These are phyloP conservation scores for Cyrtonyx montezumae DNA, from an alignment of 2,113 vertebrate species.

Conservation along the genomic window DNA sequence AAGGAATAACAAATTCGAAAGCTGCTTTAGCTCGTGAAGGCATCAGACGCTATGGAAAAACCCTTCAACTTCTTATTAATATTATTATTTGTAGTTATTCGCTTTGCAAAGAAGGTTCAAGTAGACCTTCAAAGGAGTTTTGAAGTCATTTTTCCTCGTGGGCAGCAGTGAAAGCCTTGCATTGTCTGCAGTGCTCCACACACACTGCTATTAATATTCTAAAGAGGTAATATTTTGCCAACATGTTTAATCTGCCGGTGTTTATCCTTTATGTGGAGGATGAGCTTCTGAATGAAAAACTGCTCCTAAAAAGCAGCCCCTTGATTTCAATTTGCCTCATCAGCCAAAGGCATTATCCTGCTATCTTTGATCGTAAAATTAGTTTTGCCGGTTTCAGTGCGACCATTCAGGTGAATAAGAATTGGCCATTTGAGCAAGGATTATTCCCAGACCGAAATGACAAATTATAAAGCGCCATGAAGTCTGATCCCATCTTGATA, in stretches of 20 bases:
- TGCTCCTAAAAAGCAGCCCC: slow-evolving; percentile 10
- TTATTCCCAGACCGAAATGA: slow-evolving; percentile 19
- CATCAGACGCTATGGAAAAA: slow-evolving; percentile 71
- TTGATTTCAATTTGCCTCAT: slow-evolving; percentile 41
- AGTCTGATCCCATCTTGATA: neutral
- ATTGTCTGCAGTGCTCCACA: slow-evolving; percentile 45
- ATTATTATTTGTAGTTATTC: neutral
- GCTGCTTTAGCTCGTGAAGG: slow-evolving; percentile 73
- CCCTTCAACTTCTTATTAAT: slow-evolving; percentile 19
- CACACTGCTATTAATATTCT: slow-evolving; percentile 60
- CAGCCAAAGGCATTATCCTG: slow-evolving; percentile 8
- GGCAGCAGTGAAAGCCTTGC: slow-evolving; percentile 39
- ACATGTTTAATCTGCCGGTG: slow-evolving; percentile 56
- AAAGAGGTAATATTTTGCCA: slow-evolving; percentile 57
- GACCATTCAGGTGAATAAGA: slow-evolving; percentile 25
- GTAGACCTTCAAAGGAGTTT: slow-evolving; percentile 51
- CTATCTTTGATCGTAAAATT: slow-evolving; percentile 27
- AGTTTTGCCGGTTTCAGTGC: slow-evolving; percentile 31
- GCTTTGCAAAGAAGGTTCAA: neutral
- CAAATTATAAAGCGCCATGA: neutral
- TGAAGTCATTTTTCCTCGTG: slow-evolving; percentile 39
- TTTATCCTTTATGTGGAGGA: slow-evolving; percentile 43
- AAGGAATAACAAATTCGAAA: slow-evolving; percentile 76
- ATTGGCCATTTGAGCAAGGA: slow-evolving; percentile 22
- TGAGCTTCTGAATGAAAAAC: slow-evolving; percentile 11